Percentiles rank a stretch among this genome's conserved stretches.
Conservation (phyloP, 2,113 vertebrate species). For the Bos javanicus region DNA sequence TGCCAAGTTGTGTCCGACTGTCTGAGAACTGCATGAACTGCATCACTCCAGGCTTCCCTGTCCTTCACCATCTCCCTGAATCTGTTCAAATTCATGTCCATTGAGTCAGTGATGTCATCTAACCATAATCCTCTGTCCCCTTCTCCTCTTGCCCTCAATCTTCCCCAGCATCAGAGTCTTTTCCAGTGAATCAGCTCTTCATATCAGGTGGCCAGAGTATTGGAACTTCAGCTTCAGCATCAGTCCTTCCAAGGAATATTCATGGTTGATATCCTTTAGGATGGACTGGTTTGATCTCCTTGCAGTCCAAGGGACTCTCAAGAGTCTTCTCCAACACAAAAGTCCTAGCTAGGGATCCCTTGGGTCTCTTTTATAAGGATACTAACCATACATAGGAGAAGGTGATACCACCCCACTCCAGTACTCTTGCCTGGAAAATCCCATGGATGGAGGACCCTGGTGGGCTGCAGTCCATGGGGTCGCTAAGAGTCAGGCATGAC, state of each 20-base stretch:
- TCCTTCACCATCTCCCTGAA: background rate
- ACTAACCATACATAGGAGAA: background rate
- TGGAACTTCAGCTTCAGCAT: background rate
- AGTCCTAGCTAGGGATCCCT: background rate
- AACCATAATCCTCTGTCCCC: background rate
- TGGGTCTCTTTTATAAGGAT: background rate
- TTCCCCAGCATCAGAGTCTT: background rate
- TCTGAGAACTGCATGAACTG: background rate
- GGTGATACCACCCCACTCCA: too few relatives aligned
- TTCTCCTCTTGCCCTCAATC: background rate
- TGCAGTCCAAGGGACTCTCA: background rate
- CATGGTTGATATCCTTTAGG: background rate
- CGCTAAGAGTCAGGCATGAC: rapidly evolving
- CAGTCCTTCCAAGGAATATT: background rate
- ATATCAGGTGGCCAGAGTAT: background rate
- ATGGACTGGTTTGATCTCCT: background rate
- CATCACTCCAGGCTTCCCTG: background rate
- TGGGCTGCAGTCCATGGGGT: too few relatives aligned
- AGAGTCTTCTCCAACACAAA: background rate
- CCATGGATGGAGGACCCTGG: too few relatives aligned
- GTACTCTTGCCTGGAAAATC: too few relatives aligned
- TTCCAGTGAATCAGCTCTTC: background rate
- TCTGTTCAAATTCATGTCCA: background rate
- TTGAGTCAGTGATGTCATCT: background rate
- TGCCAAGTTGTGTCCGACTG: background rate